These are phyloP conservation scores for Zaprionus lachaisei DNA, from an alignment of 1,140 invertebrate genomes.

Conservation along the genomic window DNA sequence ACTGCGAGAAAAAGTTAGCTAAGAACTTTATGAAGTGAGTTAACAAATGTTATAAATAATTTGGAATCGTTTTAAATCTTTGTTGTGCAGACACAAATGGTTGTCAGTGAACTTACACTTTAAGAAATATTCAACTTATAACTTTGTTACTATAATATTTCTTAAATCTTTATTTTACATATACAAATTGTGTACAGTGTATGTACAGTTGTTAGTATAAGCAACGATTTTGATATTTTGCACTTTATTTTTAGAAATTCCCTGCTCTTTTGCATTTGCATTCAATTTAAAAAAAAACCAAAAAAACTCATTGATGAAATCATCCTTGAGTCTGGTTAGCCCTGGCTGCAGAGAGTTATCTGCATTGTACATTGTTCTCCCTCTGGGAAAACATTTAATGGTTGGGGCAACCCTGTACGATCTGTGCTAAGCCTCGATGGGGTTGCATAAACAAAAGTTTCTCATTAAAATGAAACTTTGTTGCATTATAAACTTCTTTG, in stretches of 20 bases:
- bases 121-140: too few species aligned
- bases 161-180: too few species aligned
- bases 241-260: neutral
- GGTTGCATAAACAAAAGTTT: constrained; percentile 75
- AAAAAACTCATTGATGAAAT: constrained; percentile 16
- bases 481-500: constrained; percentile 68
- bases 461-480: constrained; percentile 81
- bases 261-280: constrained; percentile 13
- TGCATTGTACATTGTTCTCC: constrained; percentile 37
- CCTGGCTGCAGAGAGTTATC: constrained; percentile 13
- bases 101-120: too few species aligned
- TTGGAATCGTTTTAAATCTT: too few species aligned
- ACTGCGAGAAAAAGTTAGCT: neutral
- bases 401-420: constrained; percentile 31
- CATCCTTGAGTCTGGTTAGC: constrained; percentile 32
- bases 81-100: too few species aligned
- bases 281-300: constrained; percentile 26
- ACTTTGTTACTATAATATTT: too few species aligned
- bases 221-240: too few species aligned
- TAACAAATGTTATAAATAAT: too few species aligned
- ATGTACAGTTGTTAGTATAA: too few species aligned
- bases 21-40: neutral
- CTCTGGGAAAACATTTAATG: constrained; percentile 19
- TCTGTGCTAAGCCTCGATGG: constrained; percentile 10
- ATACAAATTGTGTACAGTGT: too few species aligned